Conservation (phyloP, 2,888 invertebrate species). For the Lysandra bellargus region DNA sequence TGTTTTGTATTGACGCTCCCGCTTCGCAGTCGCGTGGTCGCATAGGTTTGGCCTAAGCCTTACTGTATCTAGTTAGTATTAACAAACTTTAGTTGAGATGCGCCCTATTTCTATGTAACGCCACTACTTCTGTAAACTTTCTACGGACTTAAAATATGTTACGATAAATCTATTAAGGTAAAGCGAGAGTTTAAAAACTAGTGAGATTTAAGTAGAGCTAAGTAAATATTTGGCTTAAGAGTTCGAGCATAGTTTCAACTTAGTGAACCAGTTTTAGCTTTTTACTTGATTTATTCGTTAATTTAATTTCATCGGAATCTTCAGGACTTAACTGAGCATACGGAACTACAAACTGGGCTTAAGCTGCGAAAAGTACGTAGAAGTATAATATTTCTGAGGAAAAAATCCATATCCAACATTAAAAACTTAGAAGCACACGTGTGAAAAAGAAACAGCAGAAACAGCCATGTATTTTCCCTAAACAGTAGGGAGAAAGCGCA, state of each 20-base stretch:
- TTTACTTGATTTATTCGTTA: background rate
- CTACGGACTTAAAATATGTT: conserved; percentile 11
- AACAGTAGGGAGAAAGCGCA: too few relatives aligned
- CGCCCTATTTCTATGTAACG: background rate
- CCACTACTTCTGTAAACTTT: background rate
- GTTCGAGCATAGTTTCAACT: background rate
- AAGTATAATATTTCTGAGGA: too few relatives aligned
- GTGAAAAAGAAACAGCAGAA: too few relatives aligned
- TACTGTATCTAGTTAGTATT: background rate
- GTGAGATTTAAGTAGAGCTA: background rate
- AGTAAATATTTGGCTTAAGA: conserved; percentile 12
- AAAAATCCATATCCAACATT: too few relatives aligned
- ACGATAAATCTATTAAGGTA: conserved; percentile 16
- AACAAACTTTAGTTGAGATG: conserved; percentile 4
- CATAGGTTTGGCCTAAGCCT: too few relatives aligned
- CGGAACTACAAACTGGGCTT: background rate
- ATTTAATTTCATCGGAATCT: background rate
- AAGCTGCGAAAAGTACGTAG: background rate
- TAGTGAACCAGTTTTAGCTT: background rate
- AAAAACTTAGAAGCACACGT: too few relatives aligned
- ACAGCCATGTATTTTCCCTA: too few relatives aligned
- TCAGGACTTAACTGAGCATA: background rate
- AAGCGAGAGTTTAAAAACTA: conserved; percentile 11
- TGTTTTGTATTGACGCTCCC: too few relatives aligned
- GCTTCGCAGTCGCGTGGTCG: too few relatives aligned